Evolutionary conservation across 2,797 vertebrate genomes (phyloP), one percentile per base, ranked within the genome.

Genomic region (Toxotes lorentzi): DNA sequence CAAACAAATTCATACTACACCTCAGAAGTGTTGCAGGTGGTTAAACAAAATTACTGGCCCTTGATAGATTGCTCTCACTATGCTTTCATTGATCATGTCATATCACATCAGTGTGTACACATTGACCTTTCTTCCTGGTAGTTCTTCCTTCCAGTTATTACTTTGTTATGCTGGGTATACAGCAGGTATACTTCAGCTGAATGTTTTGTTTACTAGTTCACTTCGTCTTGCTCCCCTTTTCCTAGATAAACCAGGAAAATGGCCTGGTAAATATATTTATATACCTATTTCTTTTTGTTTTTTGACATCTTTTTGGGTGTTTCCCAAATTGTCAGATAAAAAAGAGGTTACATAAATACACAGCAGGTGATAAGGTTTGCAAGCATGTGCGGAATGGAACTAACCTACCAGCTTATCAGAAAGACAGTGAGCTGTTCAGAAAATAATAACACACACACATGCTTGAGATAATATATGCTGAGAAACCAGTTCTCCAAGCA

Each of bases 401-500:
- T 8, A 23, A 17, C 0, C 2, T 4, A 30, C 27, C 27, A 30
- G 27, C 27, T 30, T 30, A 30, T 30, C 27, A 30, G 27, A 30
- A 30, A 30, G 27, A 30, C 27, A 40, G 17, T 1, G 5, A 38
- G 30, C 70, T 64, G 0, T 45, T 71, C 4, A 43, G 12, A 32
- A 21, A 75, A 56, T 24, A 47, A 23, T 12, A 24, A 6, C 27
- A 48, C 30, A 38, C 27, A n/a, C 41, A 41, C 1, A 3, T 2
- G 2, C 19, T 10, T 0, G 1, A 67, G 24, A 57, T 54, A 58
- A 48, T 10, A 27, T 21, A 64, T 16, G 64, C 32, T 34, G 65
- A 63, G 1, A 0, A 79, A 80, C 80, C 78, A 68, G 86, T 86
- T 83, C 54, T 32, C 34, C 30, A 34, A 21, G 10, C 41, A 10